Conservation (phyloP, 2,113 vertebrate species). For the Cricetomys ansorgei region DNA sequence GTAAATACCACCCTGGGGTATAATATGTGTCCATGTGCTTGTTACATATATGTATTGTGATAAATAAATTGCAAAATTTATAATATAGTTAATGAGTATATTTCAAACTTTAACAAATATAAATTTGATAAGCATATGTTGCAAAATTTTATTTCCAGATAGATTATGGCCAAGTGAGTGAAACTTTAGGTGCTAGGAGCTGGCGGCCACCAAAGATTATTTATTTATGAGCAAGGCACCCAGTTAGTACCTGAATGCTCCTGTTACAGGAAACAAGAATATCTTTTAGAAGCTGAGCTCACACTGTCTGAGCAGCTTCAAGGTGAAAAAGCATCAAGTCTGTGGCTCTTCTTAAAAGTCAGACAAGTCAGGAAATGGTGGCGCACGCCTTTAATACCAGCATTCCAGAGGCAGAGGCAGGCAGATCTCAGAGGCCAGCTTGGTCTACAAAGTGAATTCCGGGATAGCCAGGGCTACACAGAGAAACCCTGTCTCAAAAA, state of each 20-base stretch:
- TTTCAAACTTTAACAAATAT: not conserved
- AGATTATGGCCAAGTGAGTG: not conserved
- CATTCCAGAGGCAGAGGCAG: too few relatives aligned
- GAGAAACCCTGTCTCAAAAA: too few relatives aligned
- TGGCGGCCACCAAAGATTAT: not conserved
- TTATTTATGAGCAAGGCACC: not conserved
- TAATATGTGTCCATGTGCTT: not conserved
- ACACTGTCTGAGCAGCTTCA: not conserved
- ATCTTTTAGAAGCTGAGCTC: not conserved
- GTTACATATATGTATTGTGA: not conserved
- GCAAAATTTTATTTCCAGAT: not conserved
- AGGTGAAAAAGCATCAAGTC: not conserved
- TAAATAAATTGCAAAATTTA: not conserved
- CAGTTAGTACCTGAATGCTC: not conserved
- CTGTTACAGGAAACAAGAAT: not conserved
- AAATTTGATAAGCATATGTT: conserved; percentile 3
- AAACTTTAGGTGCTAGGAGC: not conserved
- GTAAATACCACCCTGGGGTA: not conserved
- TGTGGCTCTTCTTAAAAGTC: not conserved
- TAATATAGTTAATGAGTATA: not conserved
- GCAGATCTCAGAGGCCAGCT: too few relatives aligned
- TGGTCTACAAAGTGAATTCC: too few relatives aligned
- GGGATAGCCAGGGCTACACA: too few relatives aligned
- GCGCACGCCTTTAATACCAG: too few relatives aligned
- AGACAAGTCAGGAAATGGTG: too few relatives aligned